Conservation (phyloP, 2,113 vertebrate genomes). For the Craseonycteris thonglongyai region DNA sequence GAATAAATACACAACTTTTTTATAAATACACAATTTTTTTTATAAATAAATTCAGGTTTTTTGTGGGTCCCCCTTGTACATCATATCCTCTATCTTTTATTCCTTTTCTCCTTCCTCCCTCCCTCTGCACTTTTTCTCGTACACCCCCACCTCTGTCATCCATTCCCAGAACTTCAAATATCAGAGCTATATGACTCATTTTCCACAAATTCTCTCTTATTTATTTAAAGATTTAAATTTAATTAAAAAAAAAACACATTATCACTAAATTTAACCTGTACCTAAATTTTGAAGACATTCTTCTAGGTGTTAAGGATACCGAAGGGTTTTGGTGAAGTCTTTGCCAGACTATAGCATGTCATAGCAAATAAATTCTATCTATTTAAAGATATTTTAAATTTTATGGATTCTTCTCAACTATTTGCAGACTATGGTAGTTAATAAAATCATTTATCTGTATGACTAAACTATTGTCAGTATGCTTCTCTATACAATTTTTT, state of each 20-base stretch:
- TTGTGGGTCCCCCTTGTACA: too few species aligned
- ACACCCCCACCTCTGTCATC: neutral
- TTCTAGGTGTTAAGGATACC: neutral
- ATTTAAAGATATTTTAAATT: neutral
- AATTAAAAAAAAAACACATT: neutral
- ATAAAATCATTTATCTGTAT: neutral
- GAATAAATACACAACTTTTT: too few species aligned
- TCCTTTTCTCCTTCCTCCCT: neutral
- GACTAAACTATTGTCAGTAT: neutral
- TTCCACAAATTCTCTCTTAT: neutral
- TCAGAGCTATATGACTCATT: neutral
- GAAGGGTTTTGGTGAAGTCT: neutral
- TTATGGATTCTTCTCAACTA: neutral
- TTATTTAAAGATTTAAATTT: neutral
- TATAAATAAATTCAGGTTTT: too few species aligned
- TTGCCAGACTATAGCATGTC: neutral
- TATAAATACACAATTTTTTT: too few species aligned
- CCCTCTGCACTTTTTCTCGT: fast-evolving
- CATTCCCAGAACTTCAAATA: neutral
- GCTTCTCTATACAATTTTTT: neutral
- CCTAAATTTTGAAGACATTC: neutral
- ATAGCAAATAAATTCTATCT: neutral
- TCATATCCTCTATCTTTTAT: neutral
- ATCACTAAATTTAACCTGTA: neutral
- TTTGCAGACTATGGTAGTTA: neutral